These are phyloP conservation scores for Anhinga rufa DNA, from an alignment of 2,113 vertebrate genomes.

Conservation along the genomic window DNA sequence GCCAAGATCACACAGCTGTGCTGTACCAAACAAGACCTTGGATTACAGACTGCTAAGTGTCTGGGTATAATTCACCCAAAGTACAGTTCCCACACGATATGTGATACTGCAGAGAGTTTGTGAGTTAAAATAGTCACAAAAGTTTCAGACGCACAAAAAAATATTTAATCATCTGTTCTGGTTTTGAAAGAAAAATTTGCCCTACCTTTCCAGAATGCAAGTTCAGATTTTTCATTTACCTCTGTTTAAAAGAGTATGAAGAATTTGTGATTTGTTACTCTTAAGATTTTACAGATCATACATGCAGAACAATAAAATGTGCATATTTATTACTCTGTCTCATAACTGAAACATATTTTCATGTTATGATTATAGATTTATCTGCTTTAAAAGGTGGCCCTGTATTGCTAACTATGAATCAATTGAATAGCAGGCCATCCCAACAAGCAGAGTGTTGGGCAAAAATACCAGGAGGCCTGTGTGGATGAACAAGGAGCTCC, in stretches of 20 bases:
- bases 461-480: neutral
- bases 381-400: neutral
- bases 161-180: neutral
- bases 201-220: neutral
- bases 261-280: neutral
- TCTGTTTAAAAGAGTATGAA: neutral
- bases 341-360: neutral
- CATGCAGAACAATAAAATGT: neutral
- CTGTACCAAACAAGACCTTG: neutral
- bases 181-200: neutral
- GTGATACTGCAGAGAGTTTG: neutral
- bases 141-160: neutral
- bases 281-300: neutral
- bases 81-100: neutral
- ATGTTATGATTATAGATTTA: neutral
- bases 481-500: neutral
- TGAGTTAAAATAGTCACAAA: neutral
- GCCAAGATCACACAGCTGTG: neutral
- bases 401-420: neutral
- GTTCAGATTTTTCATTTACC: neutral
- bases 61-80: neutral
- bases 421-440: neutral
- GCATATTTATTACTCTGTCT: neutral
- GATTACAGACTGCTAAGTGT: neutral
- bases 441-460: neutral